Percentiles rank a stretch among this genome's conserved stretches.
phyloP scores from a whole-genome alignment of 2,113 vertebrate species.

The Romanogobio albipinnatus region DNA sequence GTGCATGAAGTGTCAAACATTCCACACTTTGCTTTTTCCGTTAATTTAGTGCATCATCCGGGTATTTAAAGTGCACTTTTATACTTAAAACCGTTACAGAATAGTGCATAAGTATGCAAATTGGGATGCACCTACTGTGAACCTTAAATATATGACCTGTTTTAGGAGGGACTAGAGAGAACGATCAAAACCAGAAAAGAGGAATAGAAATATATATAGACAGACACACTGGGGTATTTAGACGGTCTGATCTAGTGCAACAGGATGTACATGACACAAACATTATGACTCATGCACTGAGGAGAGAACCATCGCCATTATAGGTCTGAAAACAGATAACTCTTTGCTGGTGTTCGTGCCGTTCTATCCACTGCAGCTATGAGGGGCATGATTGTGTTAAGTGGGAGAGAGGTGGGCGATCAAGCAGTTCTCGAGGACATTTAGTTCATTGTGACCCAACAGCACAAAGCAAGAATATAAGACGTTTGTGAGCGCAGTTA shows the following conservation, averaged over 20 bases:
- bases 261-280: not conserved
- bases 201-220: not conserved
- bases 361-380: not conserved
- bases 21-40: too few relatives aligned
- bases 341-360: not conserved
- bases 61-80: too few relatives aligned
- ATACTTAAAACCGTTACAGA: too few relatives aligned
- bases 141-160: not conserved
- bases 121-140: too few relatives aligned
- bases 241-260: conserved; percentile 1
- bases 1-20: too few relatives aligned
- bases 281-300: not conserved
- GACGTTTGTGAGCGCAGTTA: conserved; percentile 49
- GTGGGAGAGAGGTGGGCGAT: not conserved
- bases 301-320: not conserved
- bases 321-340: conserved; percentile 6
- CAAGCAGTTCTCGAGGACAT: conserved; percentile 29
- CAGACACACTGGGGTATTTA: not conserved
- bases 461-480: conserved; percentile 43
- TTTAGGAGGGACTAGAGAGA: not conserved
- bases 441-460: conserved; percentile 38
- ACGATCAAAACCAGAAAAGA: not conserved
- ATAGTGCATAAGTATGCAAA: too few relatives aligned
- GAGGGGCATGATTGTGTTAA: not conserved
- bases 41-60: too few relatives aligned